Percentiles rank a stretch among this genome's conserved stretches.
phyloP scores from a whole-genome alignment of 2,888 invertebrate species.

The Apamea monoglypha region DNA sequence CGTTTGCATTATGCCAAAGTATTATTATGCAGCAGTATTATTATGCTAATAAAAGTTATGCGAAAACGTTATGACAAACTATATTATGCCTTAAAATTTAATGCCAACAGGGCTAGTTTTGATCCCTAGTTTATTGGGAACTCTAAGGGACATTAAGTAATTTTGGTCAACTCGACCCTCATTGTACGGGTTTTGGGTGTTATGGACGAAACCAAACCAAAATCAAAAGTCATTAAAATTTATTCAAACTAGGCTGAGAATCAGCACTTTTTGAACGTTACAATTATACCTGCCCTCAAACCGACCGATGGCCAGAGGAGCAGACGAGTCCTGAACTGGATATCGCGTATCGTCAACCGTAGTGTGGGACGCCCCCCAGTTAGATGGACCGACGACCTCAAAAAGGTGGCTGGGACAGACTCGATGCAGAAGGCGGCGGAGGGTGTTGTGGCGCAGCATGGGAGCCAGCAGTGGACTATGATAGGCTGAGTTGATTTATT shows the following conservation, averaged over 20 bases:
- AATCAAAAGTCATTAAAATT: background rate
- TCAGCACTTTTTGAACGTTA: background rate
- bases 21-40: too few relatives aligned
- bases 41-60: too few relatives aligned
- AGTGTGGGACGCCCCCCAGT: background rate
- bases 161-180: background rate
- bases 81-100: too few relatives aligned
- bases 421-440: background rate
- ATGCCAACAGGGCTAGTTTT: background rate
- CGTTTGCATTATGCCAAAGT: too few relatives aligned
- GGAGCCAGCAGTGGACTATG: background rate
- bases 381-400: background rate
- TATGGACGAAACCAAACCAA: background rate
- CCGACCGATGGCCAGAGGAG: background rate
- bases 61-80: too few relatives aligned
- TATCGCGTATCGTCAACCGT: background rate
- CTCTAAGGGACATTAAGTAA: constrained; percentile 7
- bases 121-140: constrained; percentile 20
- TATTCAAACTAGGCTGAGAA: background rate
- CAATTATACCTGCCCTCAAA: background rate
- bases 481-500: background rate
- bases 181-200: background rate
- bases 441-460: background rate
- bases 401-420: background rate
- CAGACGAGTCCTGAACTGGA: background rate